Base-by-base conservation (phyloP, 2,113 vertebrate species). In the Lampris megalopsis region DNA sequence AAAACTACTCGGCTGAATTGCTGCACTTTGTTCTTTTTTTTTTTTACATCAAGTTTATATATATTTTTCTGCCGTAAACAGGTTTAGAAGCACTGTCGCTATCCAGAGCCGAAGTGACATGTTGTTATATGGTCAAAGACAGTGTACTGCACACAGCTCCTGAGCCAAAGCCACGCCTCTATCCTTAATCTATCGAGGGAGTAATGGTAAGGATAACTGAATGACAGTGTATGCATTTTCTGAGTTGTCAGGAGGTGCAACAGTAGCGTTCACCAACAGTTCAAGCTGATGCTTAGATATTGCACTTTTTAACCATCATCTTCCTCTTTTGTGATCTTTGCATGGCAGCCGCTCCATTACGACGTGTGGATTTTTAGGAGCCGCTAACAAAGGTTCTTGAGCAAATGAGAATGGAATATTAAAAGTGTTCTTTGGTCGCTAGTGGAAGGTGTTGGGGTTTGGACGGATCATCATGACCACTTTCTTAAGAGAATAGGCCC, bases 391-490 rank as follows among this genome's bases (percentile, higher is more conserved):
- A 53, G n/a, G 40, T 48, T 77, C 73, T 58, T 9, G 49, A 78
- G 72, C 48, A 48, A 24, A 40, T 62, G 77, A 42, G 50, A 77
- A 6, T 24, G 60, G 49, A 62, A 64, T 66, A 77, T 64, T 59
- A 69, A 9, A 41, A 47, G 47, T 38, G 49, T 76, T 81, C 57
- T 73, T 61, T 41, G 48, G 56, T 35, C 53, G 73, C 95, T 91
- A 99, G 84, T 99, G 97, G 92, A 98, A 99, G 37, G 97, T 98
- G 89, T 98, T 98, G 35, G 97, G 96, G 54, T 99, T 98, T 11
- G 98, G 97, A 68, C 98, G 94, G 82, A 99, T 98, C 98, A 99
- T 98, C 98, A 99, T 99, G 72, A 96, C 94, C 63, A 99, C 97
- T 90, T 96, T 98, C 93, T 99, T 99, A 1, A 99, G 91, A 0